Percentiles rank a stretch among this genome's conserved stretches.
phyloP scores from a whole-genome alignment of 2,113 vertebrate genomes.

The Ochotona curzoniae region DNA sequence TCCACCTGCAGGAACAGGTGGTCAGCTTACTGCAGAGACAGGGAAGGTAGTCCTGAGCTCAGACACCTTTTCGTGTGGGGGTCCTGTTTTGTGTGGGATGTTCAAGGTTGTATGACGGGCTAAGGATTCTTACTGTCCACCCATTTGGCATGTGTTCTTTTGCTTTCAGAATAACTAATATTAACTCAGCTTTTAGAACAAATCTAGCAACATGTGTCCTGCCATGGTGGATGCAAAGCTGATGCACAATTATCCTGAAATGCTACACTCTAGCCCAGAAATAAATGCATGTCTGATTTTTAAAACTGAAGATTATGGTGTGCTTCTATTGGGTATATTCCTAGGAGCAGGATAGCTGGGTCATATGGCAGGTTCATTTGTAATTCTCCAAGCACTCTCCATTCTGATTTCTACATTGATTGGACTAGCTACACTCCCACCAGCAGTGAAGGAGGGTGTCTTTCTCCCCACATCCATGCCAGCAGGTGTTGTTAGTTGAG shows the following conservation, averaged over 20 bases:
- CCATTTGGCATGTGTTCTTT: fast-evolving
- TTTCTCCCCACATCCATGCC: too few relatives aligned
- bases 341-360: too few relatives aligned
- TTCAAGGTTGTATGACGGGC: background rate
- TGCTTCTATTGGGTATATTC: background rate
- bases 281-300: background rate
- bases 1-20: background rate
- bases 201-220: background rate
- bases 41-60: background rate
- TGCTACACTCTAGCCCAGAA: too few relatives aligned
- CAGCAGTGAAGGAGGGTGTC: too few relatives aligned
- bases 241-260: background rate
- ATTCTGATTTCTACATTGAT: too few relatives aligned
- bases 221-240: background rate
- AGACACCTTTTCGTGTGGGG: background rate
- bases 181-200: background rate
- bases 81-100: background rate
- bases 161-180: background rate
- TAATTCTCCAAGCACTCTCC: too few relatives aligned
- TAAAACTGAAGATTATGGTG: background rate
- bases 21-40: background rate
- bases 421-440: too few relatives aligned
- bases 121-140: background rate
- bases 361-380: too few relatives aligned
- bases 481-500: too few relatives aligned